Evolutionary conservation across 2,888 invertebrate genomes (phyloP).

Genomic region (Harpalus rufipes): DNA sequence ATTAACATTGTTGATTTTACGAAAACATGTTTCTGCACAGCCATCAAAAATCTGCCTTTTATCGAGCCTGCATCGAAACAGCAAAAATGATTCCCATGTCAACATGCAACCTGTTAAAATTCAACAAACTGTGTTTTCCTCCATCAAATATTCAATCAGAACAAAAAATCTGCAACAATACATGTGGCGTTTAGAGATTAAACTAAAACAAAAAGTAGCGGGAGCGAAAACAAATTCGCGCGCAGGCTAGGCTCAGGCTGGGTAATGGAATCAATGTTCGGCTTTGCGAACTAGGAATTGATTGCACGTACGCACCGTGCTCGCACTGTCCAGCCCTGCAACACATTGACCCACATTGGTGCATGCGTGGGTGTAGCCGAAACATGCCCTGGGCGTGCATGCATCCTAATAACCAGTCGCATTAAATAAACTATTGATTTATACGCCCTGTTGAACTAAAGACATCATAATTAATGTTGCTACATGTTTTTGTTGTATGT

Average conservation of each 20-base stretch:
- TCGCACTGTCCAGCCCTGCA: constrained; percentile 12
- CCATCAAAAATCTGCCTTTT: no score
- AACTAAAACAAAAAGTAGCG: constrained; percentile 18
- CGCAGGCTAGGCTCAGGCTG: constrained; percentile 17
- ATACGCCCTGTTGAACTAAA: constrained; percentile 21
- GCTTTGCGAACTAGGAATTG: constrained; percentile 51
- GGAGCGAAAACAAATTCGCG: constrained; percentile 19
- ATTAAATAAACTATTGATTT: constrained; percentile 53
- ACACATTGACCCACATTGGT: constrained; percentile 64
- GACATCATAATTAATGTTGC: constrained; percentile 41
- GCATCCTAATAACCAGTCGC: constrained; percentile 22
- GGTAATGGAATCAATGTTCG: constrained; percentile 63
- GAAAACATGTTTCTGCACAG: no score
- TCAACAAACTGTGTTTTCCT: constrained; percentile 4
- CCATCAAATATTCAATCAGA: constrained; percentile 22
- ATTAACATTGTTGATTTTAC: no score
- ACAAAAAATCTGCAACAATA: constrained; percentile 21
- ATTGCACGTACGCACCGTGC: constrained; percentile 37
- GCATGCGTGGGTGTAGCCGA: constrained; percentile 40
- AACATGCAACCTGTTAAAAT: not conserved
- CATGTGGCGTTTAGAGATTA: constrained; percentile 28
- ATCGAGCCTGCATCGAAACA: not conserved
- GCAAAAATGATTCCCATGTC: not conserved
- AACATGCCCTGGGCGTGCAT: constrained; percentile 47
- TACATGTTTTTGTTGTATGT: constrained; percentile 19